These are phyloP conservation scores for Zosterops borbonicus DNA, from an alignment of 2,113 vertebrate species.

Conservation along the genomic window DNA sequence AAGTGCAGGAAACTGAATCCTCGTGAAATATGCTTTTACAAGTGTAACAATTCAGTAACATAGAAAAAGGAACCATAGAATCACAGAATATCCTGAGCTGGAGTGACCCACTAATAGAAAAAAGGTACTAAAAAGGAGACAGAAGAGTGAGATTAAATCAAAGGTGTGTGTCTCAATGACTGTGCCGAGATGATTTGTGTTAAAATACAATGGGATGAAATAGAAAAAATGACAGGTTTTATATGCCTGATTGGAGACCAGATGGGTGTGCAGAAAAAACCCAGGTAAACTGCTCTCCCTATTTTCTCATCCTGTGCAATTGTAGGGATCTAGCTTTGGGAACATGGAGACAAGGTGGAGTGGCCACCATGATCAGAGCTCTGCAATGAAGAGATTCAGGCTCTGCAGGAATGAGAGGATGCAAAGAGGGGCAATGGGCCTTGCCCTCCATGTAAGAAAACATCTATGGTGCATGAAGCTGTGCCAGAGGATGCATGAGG, in stretches of 20 bases:
- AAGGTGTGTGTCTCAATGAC: background rate
- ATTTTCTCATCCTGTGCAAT: background rate
- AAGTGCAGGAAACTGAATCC: background rate
- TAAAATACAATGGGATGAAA: background rate
- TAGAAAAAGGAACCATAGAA: background rate
- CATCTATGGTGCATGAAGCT: background rate
- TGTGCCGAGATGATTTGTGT: background rate
- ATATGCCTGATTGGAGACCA: background rate
- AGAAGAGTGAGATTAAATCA: background rate
- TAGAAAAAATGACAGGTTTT: background rate
- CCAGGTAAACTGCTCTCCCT: background rate
- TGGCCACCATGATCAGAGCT: fast-evolving
- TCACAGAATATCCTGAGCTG: background rate
- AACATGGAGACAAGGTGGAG: background rate
- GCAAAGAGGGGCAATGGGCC: background rate
- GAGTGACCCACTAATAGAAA: background rate
- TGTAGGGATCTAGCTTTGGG: background rate
- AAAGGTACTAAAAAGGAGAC: background rate
- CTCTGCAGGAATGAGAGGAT: background rate
- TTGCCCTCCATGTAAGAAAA: background rate
- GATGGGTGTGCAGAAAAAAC: background rate
- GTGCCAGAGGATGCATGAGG: background rate
- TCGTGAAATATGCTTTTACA: background rate
- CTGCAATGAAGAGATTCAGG: background rate
- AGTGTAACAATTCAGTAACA: background rate